Conservation (phyloP, 2,888 invertebrate species). For the Chrysomela aeneicollis region DNA sequence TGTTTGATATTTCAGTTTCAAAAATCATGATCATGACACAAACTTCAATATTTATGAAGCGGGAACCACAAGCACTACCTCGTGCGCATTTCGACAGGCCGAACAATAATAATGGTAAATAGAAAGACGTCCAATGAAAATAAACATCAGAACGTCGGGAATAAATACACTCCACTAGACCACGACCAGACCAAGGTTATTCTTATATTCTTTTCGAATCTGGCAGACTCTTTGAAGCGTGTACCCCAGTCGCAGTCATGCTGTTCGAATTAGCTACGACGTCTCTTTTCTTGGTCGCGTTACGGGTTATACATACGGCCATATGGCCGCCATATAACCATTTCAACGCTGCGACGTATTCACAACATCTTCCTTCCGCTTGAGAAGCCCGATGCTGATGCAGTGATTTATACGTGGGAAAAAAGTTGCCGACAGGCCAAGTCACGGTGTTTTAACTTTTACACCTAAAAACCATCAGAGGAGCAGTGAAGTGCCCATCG, state of each 20-base stretch:
- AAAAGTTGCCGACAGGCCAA: not conserved
- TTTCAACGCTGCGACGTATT: constrained; percentile 37
- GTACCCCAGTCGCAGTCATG: constrained; percentile 32
- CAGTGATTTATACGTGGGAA: constrained; percentile 21
- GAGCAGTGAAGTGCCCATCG: no score
- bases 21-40: no score
- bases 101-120: constrained; percentile 29
- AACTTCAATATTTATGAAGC: no score
- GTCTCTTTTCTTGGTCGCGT: constrained; percentile 32
- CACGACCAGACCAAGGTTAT: constrained; percentile 24
- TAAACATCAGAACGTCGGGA: constrained; percentile 26
- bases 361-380: constrained; percentile 43
- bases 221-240: constrained; percentile 29
- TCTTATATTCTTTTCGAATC: constrained; percentile 28
- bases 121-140: constrained; percentile 28
- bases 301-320: constrained; percentile 29
- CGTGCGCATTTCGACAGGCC: constrained; percentile 19
- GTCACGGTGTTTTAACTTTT: not conserved
- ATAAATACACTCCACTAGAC: constrained; percentile 28
- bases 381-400: constrained; percentile 10
- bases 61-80: not conserved
- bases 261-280: constrained; percentile 34
- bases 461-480: not conserved
- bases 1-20: no score
- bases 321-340: constrained; percentile 48